Evolutionary conservation across 2,113 vertebrate genomes (phyloP).

Genomic region (Halichoerus grypus): DNA sequence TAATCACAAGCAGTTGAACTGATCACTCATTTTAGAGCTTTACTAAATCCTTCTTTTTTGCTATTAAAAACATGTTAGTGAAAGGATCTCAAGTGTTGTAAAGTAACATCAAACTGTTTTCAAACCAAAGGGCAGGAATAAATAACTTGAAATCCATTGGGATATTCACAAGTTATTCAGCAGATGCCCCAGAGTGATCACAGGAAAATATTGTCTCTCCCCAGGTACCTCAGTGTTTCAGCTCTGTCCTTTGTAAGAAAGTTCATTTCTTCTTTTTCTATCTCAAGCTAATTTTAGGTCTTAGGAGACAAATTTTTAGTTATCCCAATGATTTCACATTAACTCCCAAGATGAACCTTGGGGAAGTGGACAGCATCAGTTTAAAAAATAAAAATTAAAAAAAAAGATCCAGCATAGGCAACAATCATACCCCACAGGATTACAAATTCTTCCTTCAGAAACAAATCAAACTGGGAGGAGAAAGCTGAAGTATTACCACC

Average conservation of each 20-base stretch:
- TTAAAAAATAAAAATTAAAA: neutral
- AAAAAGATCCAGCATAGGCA: neutral
- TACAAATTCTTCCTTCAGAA: conserved; percentile 21
- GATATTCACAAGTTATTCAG: neutral
- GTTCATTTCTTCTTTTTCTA: neutral
- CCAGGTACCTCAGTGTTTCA: neutral
- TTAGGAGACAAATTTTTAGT: neutral
- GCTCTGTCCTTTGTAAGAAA: neutral
- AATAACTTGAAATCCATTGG: neutral
- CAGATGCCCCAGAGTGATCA: neutral
- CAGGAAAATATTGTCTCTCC: neutral
- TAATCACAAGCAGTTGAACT: neutral
- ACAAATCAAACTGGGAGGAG: conserved; percentile 57
- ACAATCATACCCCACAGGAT: conserved; percentile 56
- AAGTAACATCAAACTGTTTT: conserved; percentile 7
- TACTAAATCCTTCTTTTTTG: neutral
- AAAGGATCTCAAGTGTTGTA: neutral
- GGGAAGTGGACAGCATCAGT: conserved; percentile 64
- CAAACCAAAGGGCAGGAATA: neutral
- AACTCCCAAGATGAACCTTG: conserved; percentile 9
- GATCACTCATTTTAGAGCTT: neutral
- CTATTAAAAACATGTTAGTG: neutral
- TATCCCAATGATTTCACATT: neutral
- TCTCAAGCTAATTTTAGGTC: neutral
- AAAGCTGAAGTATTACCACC: conserved; percentile 68